Conservation (phyloP, 1,140 invertebrate genomes). For the Panulirus ornatus region DNA sequence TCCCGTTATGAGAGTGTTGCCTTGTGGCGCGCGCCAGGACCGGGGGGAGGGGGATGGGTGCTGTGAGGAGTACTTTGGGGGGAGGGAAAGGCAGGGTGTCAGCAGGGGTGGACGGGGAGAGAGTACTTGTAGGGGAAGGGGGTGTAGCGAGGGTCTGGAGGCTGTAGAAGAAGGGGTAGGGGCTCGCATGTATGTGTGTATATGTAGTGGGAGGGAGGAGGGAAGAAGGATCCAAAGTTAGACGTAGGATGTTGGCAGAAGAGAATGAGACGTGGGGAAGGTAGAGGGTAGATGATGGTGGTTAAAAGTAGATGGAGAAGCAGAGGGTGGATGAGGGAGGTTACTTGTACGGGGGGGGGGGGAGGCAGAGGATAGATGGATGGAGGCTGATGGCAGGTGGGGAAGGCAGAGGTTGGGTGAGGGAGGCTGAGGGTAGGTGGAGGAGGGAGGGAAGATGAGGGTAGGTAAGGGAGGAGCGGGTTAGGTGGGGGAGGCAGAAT, state of each 20-base stretch:
- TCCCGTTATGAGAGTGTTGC: constrained; percentile 31
- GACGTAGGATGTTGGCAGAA: background rate
- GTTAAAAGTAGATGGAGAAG: background rate
- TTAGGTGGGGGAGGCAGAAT: too few relatives aligned
- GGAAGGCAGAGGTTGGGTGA: background rate
- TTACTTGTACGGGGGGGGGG: too few relatives aligned
- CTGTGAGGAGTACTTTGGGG: too few relatives aligned
- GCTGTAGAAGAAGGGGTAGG: too few relatives aligned
- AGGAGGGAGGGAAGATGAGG: too few relatives aligned
- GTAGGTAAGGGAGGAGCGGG: too few relatives aligned
- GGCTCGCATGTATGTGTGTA: background rate
- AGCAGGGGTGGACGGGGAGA: too few relatives aligned
- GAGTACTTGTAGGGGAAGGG: too few relatives aligned
- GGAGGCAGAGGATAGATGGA: too few relatives aligned
- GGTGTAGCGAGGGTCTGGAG: background rate
- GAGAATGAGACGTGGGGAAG: background rate
- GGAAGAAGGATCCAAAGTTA: too few relatives aligned
- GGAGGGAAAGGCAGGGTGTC: too few relatives aligned
- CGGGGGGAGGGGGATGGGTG: too few relatives aligned
- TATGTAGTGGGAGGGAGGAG: background rate
- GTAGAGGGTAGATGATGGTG: background rate
- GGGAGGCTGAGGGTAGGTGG: background rate
- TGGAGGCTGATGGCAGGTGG: background rate
- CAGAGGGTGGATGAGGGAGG: background rate
- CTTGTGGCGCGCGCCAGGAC: background rate